These are phyloP conservation scores for Micromesistius poutassou DNA, from an alignment of 2,797 vertebrate genomes.

Conservation along the genomic window DNA sequence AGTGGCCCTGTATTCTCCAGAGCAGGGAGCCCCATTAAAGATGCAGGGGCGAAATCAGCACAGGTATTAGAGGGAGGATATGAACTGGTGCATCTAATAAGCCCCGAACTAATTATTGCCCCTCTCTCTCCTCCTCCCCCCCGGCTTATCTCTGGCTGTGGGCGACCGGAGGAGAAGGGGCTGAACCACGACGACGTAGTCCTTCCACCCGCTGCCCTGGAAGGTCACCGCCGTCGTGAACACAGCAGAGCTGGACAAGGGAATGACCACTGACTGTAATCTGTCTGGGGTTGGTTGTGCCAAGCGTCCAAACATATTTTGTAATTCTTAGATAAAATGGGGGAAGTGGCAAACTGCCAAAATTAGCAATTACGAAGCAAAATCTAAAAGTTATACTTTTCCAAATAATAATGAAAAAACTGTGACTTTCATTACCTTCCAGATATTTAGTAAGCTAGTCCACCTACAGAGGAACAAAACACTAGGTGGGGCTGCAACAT, in stretches of 20 bases:
- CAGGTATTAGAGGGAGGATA: constrained; percentile 70
- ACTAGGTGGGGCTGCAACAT: constrained; percentile 42
- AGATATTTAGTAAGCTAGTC: background rate
- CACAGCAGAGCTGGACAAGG: background rate
- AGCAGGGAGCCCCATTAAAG: constrained; percentile 63
- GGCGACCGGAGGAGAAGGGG: constrained; percentile 46
- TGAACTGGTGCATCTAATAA: constrained; percentile 75
- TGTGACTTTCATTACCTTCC: background rate
- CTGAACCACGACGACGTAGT: background rate
- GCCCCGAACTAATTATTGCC: constrained; percentile 47
- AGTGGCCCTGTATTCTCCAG: constrained; percentile 44
- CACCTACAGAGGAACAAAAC: constrained; percentile 14
- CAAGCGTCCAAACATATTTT: too few species aligned
- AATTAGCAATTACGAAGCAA: too few species aligned
- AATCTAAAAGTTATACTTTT: background rate
- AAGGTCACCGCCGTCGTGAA: constrained; percentile 16
- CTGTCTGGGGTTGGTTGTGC: background rate
- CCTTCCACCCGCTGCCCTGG: constrained; percentile 5
- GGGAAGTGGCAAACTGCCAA: too few species aligned
- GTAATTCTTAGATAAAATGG: too few species aligned
- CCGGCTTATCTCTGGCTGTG: constrained; percentile 55
- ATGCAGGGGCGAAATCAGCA: constrained; percentile 58
- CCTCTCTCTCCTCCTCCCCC: constrained; percentile 28
- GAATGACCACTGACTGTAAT: background rate
- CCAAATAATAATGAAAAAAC: background rate